Evolutionary conservation across 2,797 vertebrate species (phyloP), one percentile per base, ranked within the genome.

Genomic region (Anguilla pacifica): DNA sequence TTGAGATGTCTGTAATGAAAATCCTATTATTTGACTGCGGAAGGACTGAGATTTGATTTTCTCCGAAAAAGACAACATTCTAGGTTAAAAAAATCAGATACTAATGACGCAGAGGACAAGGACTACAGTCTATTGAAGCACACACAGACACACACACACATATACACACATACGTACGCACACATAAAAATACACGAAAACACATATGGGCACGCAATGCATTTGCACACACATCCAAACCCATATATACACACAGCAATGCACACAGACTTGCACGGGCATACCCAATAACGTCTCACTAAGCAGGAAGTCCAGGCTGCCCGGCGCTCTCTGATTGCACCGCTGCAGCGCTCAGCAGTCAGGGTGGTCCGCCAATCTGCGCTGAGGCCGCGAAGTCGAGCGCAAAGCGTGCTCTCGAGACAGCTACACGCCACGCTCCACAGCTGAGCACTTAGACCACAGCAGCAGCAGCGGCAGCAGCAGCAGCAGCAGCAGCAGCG

Each of bases 341-440:
- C 94, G 94, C 95, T 94, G 94, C 92, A 95, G 93, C 95, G 93
- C 94, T 92, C 92, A 91, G 93, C 95, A 93, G 91, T 31, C 95
- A 96, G 94, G 95, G 95, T 95, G 95, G 95, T 96, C 95, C 92
- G 90, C 51, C 28, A 57, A 88, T 88, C 83, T 85, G 46, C 49
- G 43, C 35, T n/a, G 19, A 53, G 46, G 51, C 83, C 67, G 74
- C 64, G 9, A 39, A 49, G 46, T 72, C 19, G 55, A 77, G 28
- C 72, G 2, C 82, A 57, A n/a, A 31, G 61, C 87, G 25, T 6
- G n/a, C 10, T 72, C 49, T 22, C 7, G 57, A 10, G 86, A 10
- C 81, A 70, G 35, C 59, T 22, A 31, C 59, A 53, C 43, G 64
- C 39, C 61, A 59, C 22, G 64, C 10, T 88, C 87, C 67, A 46